Conservation (phyloP, 1,140 invertebrate species). For the Brachionus paranguensis region DNA sequence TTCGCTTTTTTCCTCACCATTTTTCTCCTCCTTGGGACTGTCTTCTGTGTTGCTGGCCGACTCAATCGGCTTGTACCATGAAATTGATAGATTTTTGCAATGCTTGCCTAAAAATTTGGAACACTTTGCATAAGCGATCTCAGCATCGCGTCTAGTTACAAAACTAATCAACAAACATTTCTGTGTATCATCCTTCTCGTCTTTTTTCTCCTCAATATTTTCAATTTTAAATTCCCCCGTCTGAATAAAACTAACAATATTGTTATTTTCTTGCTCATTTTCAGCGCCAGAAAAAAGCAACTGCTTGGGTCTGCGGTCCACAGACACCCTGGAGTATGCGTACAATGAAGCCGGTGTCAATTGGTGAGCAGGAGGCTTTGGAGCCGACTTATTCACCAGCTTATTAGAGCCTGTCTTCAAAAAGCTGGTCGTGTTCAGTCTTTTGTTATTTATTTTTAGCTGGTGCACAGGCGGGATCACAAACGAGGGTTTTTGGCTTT, state of each 20-base stretch:
- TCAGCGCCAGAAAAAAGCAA: not conserved
- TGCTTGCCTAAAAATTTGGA: not conserved
- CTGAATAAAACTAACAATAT: not conserved
- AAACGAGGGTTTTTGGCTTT: slow-evolving; percentile 10
- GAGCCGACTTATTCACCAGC: not conserved
- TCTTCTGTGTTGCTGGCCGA: not conserved
- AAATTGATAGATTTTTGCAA: not conserved
- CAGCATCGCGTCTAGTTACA: slow-evolving; percentile 27
- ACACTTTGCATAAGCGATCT: not conserved
- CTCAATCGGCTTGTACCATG: not conserved
- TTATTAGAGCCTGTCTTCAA: not conserved
- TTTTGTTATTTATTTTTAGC: slow-evolving; percentile 30
- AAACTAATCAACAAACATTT: slow-evolving; percentile 24
- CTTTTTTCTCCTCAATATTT: not conserved
- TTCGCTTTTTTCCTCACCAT: not conserved
- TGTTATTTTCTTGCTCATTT: not conserved
- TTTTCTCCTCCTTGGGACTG: not conserved
- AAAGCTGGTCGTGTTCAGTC: slow-evolving; percentile 16
- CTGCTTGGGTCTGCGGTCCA: slow-evolving; percentile 19
- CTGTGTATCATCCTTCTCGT: not conserved
- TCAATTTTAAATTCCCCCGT: not conserved
- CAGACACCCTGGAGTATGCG: not conserved
- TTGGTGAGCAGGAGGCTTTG: not conserved
- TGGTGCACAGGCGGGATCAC: not conserved
- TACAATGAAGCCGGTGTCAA: not conserved